Evolutionary conservation across 2,113 vertebrate species (phyloP).

Genomic region (Pachyramphus minor): DNA sequence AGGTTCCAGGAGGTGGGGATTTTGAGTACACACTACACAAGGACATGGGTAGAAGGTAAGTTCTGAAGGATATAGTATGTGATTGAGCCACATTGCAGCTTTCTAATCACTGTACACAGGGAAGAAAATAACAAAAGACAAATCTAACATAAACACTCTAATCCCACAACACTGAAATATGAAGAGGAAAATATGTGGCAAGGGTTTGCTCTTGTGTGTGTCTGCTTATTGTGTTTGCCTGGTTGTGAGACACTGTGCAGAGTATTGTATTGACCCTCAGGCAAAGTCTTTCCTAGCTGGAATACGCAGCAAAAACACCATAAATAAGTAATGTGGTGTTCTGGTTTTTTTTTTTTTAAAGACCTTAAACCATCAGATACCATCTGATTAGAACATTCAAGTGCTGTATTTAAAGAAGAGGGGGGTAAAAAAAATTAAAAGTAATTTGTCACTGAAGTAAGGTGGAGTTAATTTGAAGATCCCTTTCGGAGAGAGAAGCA

Average conservation of each 20-base stretch:
- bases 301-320: background rate
- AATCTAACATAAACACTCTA: background rate
- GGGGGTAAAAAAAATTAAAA: accelerated
- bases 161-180: background rate
- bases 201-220: background rate
- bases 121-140: background rate
- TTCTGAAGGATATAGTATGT: background rate
- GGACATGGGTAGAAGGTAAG: background rate
- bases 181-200: constrained; percentile 4
- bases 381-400: background rate
- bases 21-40: background rate
- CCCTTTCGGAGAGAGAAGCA: background rate
- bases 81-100: background rate
- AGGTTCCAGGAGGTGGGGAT: background rate
- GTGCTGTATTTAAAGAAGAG: background rate
- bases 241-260: background rate
- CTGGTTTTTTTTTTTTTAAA: too few relatives aligned
- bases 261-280: background rate
- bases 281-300: background rate
- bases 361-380: background rate
- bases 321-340: constrained; percentile 9
- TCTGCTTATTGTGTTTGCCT: background rate
- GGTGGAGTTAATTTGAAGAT: background rate
- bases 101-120: background rate
- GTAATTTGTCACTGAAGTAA: background rate